Evolutionary conservation across 2,888 invertebrate species (phyloP), one percentile per base, ranked within the genome.

Genomic region (Brachyptera putata): DNA sequence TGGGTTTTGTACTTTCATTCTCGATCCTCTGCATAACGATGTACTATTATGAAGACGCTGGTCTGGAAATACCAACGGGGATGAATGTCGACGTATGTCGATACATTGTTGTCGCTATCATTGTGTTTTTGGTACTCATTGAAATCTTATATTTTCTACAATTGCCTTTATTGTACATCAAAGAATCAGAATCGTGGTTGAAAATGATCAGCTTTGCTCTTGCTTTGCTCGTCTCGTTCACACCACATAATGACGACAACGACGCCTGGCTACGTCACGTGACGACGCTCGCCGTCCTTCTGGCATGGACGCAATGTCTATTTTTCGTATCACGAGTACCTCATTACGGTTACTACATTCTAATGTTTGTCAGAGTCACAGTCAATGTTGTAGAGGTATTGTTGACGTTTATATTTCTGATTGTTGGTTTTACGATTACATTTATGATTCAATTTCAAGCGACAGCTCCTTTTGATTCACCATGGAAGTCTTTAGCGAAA

Each of bases 341-440:
- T 0, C 78, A 77, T 56, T 80, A 79, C 75, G 82, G 82, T 1
- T 80, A 80, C 67, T 81, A 81, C 70, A 80, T 82, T 1, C 75
- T 81, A 4, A 82, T 83, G 82, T 82, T 82, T 70, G 79, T 79
- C n/a, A 80, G 79, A 66, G 82, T 82, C 1, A 79, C 81, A 0
- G 72, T 75, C 1, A 80, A 81, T 70, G 79, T 81, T 59, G 66
- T 81, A 1, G 7, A 80, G 80, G 80, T 81, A 60, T 73, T 80
- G 4, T 66, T 76, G 5, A 70, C 73, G 3, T 75, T 74, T 61
- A 68, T 70, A 11, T 79, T 80, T 66, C 70, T 82, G 5, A 76
- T 82, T 11, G 74, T 81, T 55, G 82, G 81, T 22, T 82, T 82
- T 67, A 75, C 80, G 0, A 70, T 82, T 22, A 77, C 79, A 64